Evolutionary conservation across 1,140 invertebrate species (phyloP).

Genomic region (Littorina saxatilis): DNA sequence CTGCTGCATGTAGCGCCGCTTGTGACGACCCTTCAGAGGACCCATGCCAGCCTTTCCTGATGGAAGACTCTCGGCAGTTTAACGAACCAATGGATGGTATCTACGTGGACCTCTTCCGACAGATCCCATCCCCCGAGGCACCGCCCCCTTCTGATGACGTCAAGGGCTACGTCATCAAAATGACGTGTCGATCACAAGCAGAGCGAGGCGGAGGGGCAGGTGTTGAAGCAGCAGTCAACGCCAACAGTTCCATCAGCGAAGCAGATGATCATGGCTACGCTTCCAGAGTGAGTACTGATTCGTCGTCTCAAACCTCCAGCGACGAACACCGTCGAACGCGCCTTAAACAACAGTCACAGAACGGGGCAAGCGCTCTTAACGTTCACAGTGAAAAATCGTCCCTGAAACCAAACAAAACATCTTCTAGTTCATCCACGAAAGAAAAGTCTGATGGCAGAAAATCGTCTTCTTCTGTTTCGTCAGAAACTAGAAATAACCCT

Average conservation of each 20-base stretch:
- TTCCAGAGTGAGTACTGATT: conserved; percentile 27
- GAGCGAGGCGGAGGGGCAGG: not conserved
- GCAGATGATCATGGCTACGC: conserved; percentile 31
- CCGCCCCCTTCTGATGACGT: too few species aligned
- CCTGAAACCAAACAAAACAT: too few species aligned
- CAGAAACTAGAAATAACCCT: too few species aligned
- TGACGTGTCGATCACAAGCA: not conserved
- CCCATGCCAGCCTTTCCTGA: not conserved
- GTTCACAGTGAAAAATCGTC: not conserved
- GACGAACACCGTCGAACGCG: not conserved
- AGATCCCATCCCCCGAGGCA: not conserved
- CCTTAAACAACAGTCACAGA: too few species aligned
- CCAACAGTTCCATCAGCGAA: conserved; percentile 7
- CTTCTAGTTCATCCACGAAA: too few species aligned
- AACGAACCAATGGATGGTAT: conserved; percentile 26
- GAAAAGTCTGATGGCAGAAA: too few species aligned
- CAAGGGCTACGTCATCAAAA: not conserved
- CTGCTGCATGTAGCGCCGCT: too few species aligned
- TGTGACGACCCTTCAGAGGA: too few species aligned
- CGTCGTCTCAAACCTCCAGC: conserved; percentile 6
- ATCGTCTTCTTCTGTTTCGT: too few species aligned
- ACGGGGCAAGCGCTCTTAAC: not conserved
- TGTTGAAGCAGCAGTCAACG: not conserved
- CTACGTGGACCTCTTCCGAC: conserved; percentile 42
- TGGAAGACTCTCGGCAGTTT: not conserved